Evolutionary conservation across 2,888 invertebrate species (phyloP).

Genomic region (Netelia melanura): DNA sequence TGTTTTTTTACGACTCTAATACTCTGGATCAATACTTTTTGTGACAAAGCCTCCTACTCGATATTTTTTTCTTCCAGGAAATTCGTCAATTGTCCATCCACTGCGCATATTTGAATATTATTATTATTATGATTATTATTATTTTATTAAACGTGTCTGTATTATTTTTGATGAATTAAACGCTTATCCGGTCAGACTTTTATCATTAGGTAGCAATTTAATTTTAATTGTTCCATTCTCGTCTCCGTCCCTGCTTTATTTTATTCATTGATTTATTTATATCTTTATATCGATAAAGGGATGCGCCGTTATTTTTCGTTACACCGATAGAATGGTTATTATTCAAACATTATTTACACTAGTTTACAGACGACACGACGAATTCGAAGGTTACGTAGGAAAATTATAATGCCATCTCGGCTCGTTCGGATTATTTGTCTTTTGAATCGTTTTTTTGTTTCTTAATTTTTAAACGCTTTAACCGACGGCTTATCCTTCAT

Average conservation of each 20-base stretch:
- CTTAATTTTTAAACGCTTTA: conserved; percentile 1
- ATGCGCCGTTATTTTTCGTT: conserved; percentile 20
- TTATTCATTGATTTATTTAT: not conserved
- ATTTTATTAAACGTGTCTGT: conserved; percentile 5
- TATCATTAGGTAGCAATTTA: not conserved
- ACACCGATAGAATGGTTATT: conserved; percentile 39
- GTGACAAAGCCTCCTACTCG: conserved; percentile 47
- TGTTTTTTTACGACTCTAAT: conserved; percentile 40
- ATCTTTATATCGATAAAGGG: conserved; percentile 36
- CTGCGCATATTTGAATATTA: conserved; percentile 8
- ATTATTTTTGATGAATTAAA: conserved; percentile 1
- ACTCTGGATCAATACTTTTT: conserved; percentile 60
- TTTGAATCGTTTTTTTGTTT: not conserved
- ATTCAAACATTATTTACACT: conserved; percentile 53
- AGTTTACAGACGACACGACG: conserved; percentile 53
- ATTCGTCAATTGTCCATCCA: conserved; percentile 8
- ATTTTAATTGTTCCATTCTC: not conserved
- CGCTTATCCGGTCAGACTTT: conserved; percentile 45
- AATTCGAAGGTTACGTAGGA: conserved; percentile 52
- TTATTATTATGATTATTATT: not conserved
- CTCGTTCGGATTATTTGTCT: conserved; percentile 15
- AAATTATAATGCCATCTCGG: conserved; percentile 19
- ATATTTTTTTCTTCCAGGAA: conserved; percentile 25
- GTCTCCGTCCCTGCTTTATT: not conserved
- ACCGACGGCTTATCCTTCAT: conserved; percentile 13